Conservation (phyloP, 2,888 invertebrate genomes). For the Aricia artaxerxes region DNA sequence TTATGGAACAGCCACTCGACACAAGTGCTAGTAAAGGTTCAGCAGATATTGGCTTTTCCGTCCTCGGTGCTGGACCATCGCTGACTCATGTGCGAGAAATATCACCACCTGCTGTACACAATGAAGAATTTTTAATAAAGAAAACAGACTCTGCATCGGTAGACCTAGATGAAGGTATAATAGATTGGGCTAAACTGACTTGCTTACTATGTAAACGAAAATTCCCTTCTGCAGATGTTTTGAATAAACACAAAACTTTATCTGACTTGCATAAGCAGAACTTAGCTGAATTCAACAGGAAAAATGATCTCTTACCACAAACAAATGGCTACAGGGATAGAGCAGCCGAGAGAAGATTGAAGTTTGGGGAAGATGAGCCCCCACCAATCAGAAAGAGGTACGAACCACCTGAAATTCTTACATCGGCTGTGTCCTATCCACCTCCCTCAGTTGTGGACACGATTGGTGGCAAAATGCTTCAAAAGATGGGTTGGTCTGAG, state of each 20-base stretch:
- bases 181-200: slow-evolving; percentile 94
- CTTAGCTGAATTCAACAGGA: slow-evolving; percentile 79
- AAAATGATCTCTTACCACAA: slow-evolving; percentile 60
- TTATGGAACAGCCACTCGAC: slow-evolving; percentile 71
- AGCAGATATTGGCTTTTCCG: slow-evolving; percentile 96
- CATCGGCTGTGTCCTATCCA: slow-evolving; percentile 77
- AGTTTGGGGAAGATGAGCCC: slow-evolving; percentile 94
- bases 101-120: slow-evolving; percentile 58
- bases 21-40: slow-evolving; percentile 84
- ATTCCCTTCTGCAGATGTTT: slow-evolving; percentile 93
- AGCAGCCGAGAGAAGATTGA: slow-evolving; percentile 96
- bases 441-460: slow-evolving; percentile 91
- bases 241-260: slow-evolving; percentile 94
- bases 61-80: slow-evolving; percentile 86
- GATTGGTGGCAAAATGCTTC: slow-evolving; percentile 95
- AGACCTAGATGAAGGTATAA: slow-evolving; percentile 88
- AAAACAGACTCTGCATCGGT: slow-evolving; percentile 71
- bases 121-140: slow-evolving; percentile 68
- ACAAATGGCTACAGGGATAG: slow-evolving; percentile 90
- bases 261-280: slow-evolving; percentile 97
- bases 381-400: slow-evolving; percentile 70
- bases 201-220: slow-evolving; percentile 97
- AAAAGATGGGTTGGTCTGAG: slow-evolving; percentile 99
- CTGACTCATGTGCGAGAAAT: slow-evolving; percentile 63
- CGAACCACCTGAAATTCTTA: slow-evolving; percentile 58